These are phyloP conservation scores for Vidua chalybeata DNA, from an alignment of 2,113 vertebrate genomes.

Conservation along the genomic window DNA sequence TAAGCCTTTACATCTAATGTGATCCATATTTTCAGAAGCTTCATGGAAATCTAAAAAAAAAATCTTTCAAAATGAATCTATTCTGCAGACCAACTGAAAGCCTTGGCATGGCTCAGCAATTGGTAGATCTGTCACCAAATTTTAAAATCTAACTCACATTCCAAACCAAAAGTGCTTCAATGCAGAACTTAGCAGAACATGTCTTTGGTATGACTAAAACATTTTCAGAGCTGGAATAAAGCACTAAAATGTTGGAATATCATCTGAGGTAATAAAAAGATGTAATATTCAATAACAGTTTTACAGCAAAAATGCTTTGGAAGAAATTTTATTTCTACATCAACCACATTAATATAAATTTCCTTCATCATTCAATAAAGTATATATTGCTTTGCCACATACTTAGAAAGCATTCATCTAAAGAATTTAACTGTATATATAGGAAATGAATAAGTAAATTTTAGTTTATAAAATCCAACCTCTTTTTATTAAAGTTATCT, in stretches of 20 bases:
- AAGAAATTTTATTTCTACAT: conserved; percentile 70
- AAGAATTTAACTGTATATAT: conserved; percentile 68
- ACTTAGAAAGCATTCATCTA: conserved; percentile 66
- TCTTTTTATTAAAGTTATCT: conserved; percentile 76
- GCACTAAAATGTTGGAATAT: conserved; percentile 21
- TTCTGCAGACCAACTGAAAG: conserved; percentile 7
- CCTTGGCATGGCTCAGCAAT: background rate
- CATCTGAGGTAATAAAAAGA: conserved; percentile 63
- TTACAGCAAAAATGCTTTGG: conserved; percentile 56
- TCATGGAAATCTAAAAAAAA: background rate
- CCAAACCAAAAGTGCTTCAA: conserved; percentile 13
- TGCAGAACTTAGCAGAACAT: conserved; percentile 9
- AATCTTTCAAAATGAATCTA: background rate
- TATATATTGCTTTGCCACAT: conserved; percentile 68
- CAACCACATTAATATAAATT: conserved; percentile 68
- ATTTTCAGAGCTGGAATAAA: conserved; percentile 52
- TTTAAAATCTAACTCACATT: conserved; percentile 27
- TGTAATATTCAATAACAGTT: conserved; percentile 62
- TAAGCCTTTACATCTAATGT: conserved; percentile 58
- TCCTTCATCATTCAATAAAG: conserved; percentile 70
- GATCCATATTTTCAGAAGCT: conserved; percentile 44
- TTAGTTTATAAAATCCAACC: conserved; percentile 71
- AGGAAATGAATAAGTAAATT: conserved; percentile 75
- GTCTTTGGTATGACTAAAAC: conserved; percentile 19
- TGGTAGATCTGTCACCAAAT: conserved; percentile 10